Evolutionary conservation across 2,797 vertebrate genomes (phyloP), one percentile per base, ranked within the genome.

Genomic region (Sebastes vulpes): DNA sequence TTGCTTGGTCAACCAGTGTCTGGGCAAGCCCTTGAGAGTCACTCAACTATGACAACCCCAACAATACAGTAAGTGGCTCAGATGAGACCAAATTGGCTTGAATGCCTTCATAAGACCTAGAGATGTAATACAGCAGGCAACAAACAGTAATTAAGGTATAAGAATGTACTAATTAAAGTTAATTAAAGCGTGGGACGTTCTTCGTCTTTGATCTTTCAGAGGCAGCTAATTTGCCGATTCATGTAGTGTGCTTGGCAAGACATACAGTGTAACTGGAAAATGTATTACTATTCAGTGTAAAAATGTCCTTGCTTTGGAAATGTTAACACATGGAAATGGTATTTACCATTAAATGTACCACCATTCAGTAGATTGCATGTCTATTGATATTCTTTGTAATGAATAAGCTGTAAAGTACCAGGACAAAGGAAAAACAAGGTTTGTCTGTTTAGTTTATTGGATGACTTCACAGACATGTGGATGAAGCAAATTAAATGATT

Each of bases 111-210:
- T 14, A 29, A 70, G 57, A 64, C 72, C 5, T 23, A 7, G 53
- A 79, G 75, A 72, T 79, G 56, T 42, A 75, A 35, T 9, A 60
- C 68, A 74, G 53, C 35, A 26, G 75, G 83, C 71, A 81, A 59
- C 61, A 78, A 74, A 77, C 66, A 68, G 79, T 77, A 81, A 82
- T 79, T 58, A 77, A 53, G 83, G 21, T 70, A 50, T 28, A 77
- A 28, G 72, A 87, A 88, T 86, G 81, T 61, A 53, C 46, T 81
- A 83, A 91, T 92, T 79, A 83, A 67, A 77, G 68, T 69, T 35
- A 66, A 90, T 85, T 72, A 83, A 68, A 82, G 65, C 66, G 5
- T 3, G 5, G 42, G 31, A 52, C 16, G 53, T 29, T 60, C 60
- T 66, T 66, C 14, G 3, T 8, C 75, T 82, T 74, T 84, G 31